Base-by-base conservation (phyloP, 2,113 vertebrate genomes). In the Cololabis saira region DNA sequence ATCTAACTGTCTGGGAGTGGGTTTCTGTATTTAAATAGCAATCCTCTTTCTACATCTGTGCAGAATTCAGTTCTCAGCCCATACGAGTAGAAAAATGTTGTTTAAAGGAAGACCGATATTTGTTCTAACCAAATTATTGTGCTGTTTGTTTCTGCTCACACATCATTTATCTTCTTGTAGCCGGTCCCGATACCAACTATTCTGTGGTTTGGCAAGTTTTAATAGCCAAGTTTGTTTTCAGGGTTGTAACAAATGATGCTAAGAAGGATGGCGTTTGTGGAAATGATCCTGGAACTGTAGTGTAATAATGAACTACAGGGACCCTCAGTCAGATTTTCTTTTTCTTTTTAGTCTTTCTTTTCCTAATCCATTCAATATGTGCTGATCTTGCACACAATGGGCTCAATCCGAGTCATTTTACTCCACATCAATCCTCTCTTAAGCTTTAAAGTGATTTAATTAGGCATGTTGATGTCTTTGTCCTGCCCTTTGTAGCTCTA, bases 1-100 rank as follows among this genome's bases (percentile, higher is more conserved):
- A 50, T 66, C 51, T 47, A 60, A 77, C 64, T 59, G 54, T 16
- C 54, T 41, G 51, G 30, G 13, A 47, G 61, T 22, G 61, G 66
- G 82, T 84, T 43, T 33, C 66, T 49, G 58, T 93, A 91, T 94
- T 91, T 93, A 92, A 85, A 65, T 55, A 91, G 62, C 51, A 64
- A 80, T 84, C 80, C 61, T 70, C 37, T 64, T 48, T 50, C 45
- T 62, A 33, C 41, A 51, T 74, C 48, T 37, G 59, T 41, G 42
- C 49, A 62, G 42, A 48, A 53, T 43, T 67, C 13, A 55, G 33
- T 55, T 51, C 62, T 47, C n/a, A 12, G 5, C 27, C 9, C 61
- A 37, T 51, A 55, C 78, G 51, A 49, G 30, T 40, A 24, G 53
- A 73, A 6, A 56, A 18, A 40, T 12, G n/a, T 42, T 22, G 40